Base-by-base conservation (phyloP, 2,113 vertebrate genomes). In the Cygnus buccinator region DNA sequence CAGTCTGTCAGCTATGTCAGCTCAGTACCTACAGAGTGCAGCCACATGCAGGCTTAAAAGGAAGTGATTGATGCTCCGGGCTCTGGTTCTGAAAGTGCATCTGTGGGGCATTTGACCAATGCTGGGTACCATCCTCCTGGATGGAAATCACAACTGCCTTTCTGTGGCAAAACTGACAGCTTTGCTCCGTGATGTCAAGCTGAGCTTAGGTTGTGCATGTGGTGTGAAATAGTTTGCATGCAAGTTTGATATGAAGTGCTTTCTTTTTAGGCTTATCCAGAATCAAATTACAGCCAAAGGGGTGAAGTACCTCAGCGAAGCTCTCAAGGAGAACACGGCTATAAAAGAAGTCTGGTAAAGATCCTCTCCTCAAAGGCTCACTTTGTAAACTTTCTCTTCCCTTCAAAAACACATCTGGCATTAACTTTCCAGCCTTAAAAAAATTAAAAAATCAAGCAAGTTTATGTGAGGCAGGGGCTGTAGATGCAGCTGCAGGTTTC, bases 321-420 rank as follows among this genome's bases (percentile, higher is more conserved):
- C 98, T 9, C 93, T 98, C 58, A 95, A 91, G 87, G 95, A 95
- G 54, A 98, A 98, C 95, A 98, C 96, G 0, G 80, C 96, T 71
- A 97, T 98, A 65, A 78, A 95, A 90, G 98, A 98, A 95, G 95
- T 98, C 52, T 98, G 98, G 98, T 98, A 97, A 98, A 97, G 46
- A 26, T 54, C 20, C 43, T 20, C 50, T 94, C 73, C 73, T 92
- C 73, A 48, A 61, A 71, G 55, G 44, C 48, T 91, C 22, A 11
- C 89, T 94, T 83, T 50, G 21, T 73, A 87, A 76, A 44, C 70
- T 79, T 35, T 19, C 35, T 62, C 35, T 76, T 52, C 48, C 25
- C n/a, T 65, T 73, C 62, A 84, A 68, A 68, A 91, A 66, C 46
- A 21, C 57, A 85, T 23, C 7, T 55, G 59, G 10, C 20, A 33